Evolutionary conservation across 1,140 invertebrate species (phyloP).

Genomic region (Magallana angulata): DNA sequence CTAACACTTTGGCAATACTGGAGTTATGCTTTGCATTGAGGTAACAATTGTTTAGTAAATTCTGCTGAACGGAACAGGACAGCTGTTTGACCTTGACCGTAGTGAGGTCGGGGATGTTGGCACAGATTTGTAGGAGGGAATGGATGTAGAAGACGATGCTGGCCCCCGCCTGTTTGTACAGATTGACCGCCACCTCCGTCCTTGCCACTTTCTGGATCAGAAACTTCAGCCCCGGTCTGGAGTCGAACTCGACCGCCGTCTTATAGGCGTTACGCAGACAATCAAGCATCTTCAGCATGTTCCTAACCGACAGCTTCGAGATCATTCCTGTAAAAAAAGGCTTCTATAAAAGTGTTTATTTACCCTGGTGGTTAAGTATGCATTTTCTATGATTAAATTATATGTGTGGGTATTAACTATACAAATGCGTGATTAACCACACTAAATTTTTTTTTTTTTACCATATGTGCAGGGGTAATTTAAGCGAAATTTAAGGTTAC

Average conservation of each 20-base stretch:
- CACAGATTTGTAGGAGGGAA: conserved; percentile 89
- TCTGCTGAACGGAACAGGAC: conserved; percentile 16
- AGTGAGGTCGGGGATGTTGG: conserved; percentile 83
- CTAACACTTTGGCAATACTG: conserved; percentile 36
- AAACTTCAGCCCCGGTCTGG: conserved; percentile 93
- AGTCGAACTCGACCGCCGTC: conserved; percentile 91
- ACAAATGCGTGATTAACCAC: too few relatives aligned
- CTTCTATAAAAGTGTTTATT: not conserved
- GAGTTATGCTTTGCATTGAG: conserved; percentile 13
- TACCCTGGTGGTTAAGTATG: not conserved
- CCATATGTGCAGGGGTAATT: too few relatives aligned
- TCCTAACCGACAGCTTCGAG: conserved; percentile 78
- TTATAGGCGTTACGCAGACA: conserved; percentile 90
- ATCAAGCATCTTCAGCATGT: conserved; percentile 86
- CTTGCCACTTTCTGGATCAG: conserved; percentile 94
- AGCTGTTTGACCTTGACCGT: conserved; percentile 75
- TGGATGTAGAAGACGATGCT: conserved; percentile 94
- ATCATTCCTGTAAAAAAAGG: conserved; percentile 78
- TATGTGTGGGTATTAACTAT: too few relatives aligned
- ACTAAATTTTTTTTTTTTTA: too few relatives aligned
- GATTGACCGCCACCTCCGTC: conserved; percentile 91
- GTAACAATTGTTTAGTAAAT: conserved; percentile 43
- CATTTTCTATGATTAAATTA: not conserved
- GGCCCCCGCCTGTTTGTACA: conserved; percentile 94
- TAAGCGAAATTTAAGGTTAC: too few relatives aligned